Conservation (phyloP, 2,888 invertebrate genomes). For the Calephelis perditalis region DNA sequence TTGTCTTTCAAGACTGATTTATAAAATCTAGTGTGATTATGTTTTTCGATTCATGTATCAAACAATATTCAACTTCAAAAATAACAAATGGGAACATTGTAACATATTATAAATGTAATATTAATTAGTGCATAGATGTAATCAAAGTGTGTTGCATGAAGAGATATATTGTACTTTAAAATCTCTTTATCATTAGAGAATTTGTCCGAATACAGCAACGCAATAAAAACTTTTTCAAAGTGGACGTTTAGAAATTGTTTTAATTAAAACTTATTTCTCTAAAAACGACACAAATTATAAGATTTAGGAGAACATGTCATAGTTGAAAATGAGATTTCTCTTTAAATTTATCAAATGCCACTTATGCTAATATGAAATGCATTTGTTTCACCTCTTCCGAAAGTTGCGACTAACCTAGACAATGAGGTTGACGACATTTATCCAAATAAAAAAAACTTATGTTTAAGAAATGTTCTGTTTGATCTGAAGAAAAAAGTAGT, state of each 20-base stretch:
- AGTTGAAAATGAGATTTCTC: no score
- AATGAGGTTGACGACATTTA: no score
- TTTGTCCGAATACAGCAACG: constrained; percentile 25
- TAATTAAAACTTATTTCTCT: background rate
- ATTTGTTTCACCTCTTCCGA: no score
- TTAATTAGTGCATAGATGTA: constrained; percentile 66
- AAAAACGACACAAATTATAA: no score
- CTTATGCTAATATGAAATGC: no score
- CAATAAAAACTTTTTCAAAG: background rate
- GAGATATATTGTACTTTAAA: constrained; percentile 68
- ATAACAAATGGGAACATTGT: constrained; percentile 78
- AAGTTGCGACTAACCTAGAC: no score
- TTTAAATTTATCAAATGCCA: no score
- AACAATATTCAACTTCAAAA: constrained; percentile 52
- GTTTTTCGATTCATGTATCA: constrained; percentile 36
- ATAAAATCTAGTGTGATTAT: constrained; percentile 22
- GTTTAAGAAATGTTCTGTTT: no score
- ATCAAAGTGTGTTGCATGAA: constrained; percentile 52
- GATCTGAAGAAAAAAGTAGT: no score
- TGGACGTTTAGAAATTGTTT: background rate
- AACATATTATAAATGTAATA: constrained; percentile 75
- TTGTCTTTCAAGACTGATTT: constrained; percentile 33
- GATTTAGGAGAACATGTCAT: no score
- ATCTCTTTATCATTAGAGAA: constrained; percentile 66
- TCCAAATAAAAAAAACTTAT: no score